Conservation (phyloP, 2,113 vertebrate species). For the Rattus norvegicus region GRCr8 NC_086026.1:62497001-62497500, state of each 20-base stretch:
- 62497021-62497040: slow-evolving; percentile 12
- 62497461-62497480: background rate
- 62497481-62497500: background rate
- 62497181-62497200: background rate
- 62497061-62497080: background rate
- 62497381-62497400: background rate
- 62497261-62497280: background rate
- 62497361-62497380: background rate
- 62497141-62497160: slow-evolving; percentile 28
- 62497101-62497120: background rate
- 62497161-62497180: background rate
- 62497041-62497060: slow-evolving; percentile 3
- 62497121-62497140: background rate
- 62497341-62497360: background rate
- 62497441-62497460: background rate
- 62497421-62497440: background rate
- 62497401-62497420: background rate
- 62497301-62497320: background rate
- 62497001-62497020: background rate
- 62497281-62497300: background rate
- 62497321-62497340: background rate
- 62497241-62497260: slow-evolving; percentile 23
- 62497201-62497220: slow-evolving; percentile 27
- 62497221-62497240: slow-evolving; percentile 20
- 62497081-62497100: background rate